These are phyloP conservation scores for Achatina immaculata DNA, from an alignment of 1,140 invertebrate genomes.

Conservation along the genomic window DNA sequence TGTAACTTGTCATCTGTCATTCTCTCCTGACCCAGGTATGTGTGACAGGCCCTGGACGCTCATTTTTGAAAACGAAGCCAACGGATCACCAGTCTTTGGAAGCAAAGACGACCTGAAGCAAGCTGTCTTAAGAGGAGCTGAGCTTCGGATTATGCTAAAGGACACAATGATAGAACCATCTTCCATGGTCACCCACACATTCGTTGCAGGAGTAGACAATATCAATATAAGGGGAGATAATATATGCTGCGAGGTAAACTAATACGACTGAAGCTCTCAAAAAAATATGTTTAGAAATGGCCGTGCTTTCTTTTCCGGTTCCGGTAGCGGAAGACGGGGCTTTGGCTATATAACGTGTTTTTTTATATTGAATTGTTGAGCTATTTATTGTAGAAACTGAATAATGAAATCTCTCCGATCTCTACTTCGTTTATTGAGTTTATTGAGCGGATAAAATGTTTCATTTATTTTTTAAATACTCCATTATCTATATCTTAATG, in stretches of 20 bases:
- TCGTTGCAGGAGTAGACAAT: conserved; percentile 40
- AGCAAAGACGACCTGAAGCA: conserved; percentile 34
- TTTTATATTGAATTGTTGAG: too few species aligned
- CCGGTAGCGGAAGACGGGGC: neutral
- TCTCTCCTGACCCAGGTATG: too few species aligned
- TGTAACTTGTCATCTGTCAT: too few species aligned
- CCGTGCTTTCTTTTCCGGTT: neutral
- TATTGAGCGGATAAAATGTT: too few species aligned
- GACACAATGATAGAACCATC: conserved; percentile 72
- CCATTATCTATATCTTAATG: too few species aligned
- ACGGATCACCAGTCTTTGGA: conserved; percentile 25
- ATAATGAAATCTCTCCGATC: too few species aligned
- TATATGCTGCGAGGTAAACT: conserved; percentile 39
- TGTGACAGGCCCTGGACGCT: conserved; percentile 35
- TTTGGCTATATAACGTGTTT: neutral
- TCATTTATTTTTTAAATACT: too few species aligned
- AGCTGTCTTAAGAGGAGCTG: conserved; percentile 36
- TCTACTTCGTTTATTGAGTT: too few species aligned
- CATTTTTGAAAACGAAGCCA: conserved; percentile 37
- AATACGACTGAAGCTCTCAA: neutral
- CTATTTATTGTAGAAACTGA: too few species aligned
- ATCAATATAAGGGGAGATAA: conserved; percentile 45
- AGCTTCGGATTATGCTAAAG: conserved; percentile 75
- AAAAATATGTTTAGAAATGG: neutral
- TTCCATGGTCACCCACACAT: conserved; percentile 31